Evolutionary conservation across 1,140 invertebrate genomes (phyloP).

Genomic region (Caenorhabditis inopinata): DNA sequence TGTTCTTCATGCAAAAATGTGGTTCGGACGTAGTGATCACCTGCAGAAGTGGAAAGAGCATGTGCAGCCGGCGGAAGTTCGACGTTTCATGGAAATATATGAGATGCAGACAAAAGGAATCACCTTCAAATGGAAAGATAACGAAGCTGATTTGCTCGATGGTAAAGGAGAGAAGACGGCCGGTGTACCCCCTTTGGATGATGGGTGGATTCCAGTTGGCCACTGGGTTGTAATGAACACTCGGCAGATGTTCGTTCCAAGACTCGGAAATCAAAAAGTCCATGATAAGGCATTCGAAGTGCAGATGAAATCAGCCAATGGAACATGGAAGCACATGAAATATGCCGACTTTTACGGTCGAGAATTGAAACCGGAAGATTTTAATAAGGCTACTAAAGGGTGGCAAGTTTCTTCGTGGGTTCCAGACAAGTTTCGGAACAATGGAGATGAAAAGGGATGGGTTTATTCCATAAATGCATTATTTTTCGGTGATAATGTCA

Average conservation of each 20-base stretch:
- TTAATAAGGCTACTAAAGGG: constrained; percentile 45
- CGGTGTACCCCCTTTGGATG: background rate
- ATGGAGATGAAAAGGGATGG: constrained; percentile 56
- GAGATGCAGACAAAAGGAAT: background rate
- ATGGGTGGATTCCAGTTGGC: background rate
- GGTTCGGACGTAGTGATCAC: constrained; percentile 1
- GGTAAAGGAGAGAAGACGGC: background rate
- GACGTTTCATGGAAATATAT: constrained; percentile 34
- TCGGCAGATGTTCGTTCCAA: constrained; percentile 58
- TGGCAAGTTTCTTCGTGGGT: constrained; percentile 47
- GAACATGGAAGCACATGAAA: constrained; percentile 43
- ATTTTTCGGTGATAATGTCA: constrained; percentile 44
- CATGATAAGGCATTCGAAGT: constrained; percentile 57
- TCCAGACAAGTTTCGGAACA: constrained; percentile 45
- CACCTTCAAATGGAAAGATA: constrained; percentile 5
- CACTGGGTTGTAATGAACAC: constrained; percentile 1
- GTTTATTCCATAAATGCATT: constrained; percentile 46
- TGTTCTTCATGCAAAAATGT: constrained; percentile 32
- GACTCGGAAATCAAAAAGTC: constrained; percentile 47
- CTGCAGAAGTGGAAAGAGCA: background rate
- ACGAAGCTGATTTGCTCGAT: background rate
- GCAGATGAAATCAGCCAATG: constrained; percentile 42
- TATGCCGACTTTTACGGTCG: constrained; percentile 51
- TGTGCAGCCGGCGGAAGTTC: constrained; percentile 14
- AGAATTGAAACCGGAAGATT: background rate